These are phyloP conservation scores for Passer montanus DNA, from an alignment of 2,113 vertebrate genomes.

Conservation along the genomic window DNA sequence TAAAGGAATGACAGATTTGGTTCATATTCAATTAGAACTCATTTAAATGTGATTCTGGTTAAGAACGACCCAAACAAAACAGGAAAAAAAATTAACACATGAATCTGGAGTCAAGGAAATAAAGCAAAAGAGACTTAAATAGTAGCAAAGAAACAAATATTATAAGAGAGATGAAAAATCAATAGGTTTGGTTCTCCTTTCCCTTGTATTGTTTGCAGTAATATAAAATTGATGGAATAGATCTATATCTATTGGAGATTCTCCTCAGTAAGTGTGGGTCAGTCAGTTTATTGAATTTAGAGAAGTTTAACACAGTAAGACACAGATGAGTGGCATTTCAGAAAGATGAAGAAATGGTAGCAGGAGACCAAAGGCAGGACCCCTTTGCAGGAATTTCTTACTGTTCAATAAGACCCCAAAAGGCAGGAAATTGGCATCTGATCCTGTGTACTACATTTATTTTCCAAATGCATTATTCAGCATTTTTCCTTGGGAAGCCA, in stretches of 20 bases:
- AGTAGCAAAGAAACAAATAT: background rate
- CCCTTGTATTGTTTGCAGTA: background rate
- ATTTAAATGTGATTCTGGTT: background rate
- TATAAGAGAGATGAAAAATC: background rate
- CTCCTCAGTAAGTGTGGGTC: background rate
- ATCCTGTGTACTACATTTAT: background rate
- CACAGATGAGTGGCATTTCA: background rate
- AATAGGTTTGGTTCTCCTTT: background rate
- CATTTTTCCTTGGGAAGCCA: background rate
- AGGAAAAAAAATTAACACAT: background rate
- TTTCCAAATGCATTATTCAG: background rate
- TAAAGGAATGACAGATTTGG: background rate
- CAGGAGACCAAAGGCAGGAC: background rate
- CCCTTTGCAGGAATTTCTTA: background rate
- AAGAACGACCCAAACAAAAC: background rate
- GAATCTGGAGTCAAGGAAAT: background rate
- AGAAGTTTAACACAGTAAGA: background rate
- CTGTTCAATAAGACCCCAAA: background rate
- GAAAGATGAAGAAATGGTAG: background rate
- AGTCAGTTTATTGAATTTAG: background rate
- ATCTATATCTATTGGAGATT: background rate
- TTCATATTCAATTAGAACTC: background rate
- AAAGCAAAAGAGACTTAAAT: background rate
- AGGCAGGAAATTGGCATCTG: background rate
- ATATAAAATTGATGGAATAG: background rate